Conservation (phyloP, 1,140 invertebrate species). For the Aphidius ervi region DNA sequence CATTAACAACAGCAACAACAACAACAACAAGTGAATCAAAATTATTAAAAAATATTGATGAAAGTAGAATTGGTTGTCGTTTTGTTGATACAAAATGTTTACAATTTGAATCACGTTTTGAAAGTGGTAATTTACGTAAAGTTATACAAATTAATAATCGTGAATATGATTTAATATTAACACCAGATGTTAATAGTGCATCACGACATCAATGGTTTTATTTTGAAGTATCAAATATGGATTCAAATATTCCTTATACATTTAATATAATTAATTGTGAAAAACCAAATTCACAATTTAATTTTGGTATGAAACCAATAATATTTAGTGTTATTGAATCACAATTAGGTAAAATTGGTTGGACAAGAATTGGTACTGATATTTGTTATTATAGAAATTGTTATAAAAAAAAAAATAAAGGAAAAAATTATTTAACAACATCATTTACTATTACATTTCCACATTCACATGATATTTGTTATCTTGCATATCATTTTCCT, state of each 20-base stretch:
- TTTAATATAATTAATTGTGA: conserved; percentile 93
- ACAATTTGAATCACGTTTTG: conserved; percentile 84
- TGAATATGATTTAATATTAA: conserved; percentile 85
- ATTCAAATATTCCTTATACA: conserved; percentile 65
- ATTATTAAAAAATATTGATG: conserved; percentile 56
- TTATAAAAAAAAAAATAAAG: conserved; percentile 56
- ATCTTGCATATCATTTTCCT: conserved; percentile 88
- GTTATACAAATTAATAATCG: conserved; percentile 68
- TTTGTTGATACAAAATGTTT: conserved; percentile 56
- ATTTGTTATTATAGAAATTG: conserved; percentile 80
- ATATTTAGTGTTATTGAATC: conserved; percentile 78
- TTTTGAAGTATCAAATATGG: conserved; percentile 84
- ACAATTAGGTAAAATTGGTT: conserved; percentile 62
- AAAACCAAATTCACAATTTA: conserved; percentile 85
- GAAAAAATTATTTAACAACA: conserved; percentile 71
- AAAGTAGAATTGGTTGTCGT: conserved; percentile 56
- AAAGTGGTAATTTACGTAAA: conserved; percentile 85
- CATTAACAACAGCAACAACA: conserved; percentile 14
- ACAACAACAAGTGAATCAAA: conserved; percentile 25
- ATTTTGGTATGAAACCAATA: conserved; percentile 90
- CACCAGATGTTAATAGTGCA: conserved; percentile 79
- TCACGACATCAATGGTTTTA: conserved; percentile 91
- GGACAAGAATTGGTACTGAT: conserved; percentile 69
- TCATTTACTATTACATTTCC: conserved; percentile 80
- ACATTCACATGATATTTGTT: conserved; percentile 76